A percentile compares a stretch with the other conserved stretches of the same genome.
Evolutionary conservation across 1,140 invertebrate genomes (phyloP).

Genomic region (Drosophila jambulina): DNA sequence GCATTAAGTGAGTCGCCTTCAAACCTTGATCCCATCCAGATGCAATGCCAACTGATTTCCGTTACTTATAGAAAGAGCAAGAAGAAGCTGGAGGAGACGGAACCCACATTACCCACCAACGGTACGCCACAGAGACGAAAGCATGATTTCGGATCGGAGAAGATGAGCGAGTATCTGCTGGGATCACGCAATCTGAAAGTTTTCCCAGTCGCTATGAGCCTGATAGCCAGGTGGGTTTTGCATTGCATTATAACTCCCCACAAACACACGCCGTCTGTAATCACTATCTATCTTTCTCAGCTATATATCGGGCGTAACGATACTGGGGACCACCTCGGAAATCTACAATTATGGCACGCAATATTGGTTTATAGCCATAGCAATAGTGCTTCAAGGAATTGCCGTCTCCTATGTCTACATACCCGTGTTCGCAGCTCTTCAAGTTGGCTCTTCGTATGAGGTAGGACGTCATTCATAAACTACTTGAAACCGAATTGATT

Average conservation of each 20-base stretch:
- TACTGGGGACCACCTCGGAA: conserved; percentile 94
- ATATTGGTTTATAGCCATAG: conserved; percentile 91
- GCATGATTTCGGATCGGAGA: conserved; percentile 82
- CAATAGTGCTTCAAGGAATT: conserved; percentile 88
- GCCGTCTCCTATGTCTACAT: conserved; percentile 91
- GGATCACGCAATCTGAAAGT: conserved; percentile 90
- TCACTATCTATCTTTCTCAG: conserved; percentile 85
- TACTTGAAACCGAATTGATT: conserved; percentile 20
- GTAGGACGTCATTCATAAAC: conserved; percentile 85
- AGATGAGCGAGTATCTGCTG: conserved; percentile 90
- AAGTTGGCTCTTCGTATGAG: conserved; percentile 94
- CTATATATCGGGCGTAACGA: conserved; percentile 95
- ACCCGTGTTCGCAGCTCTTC: conserved; percentile 92
- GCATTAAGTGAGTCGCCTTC: conserved; percentile 67
- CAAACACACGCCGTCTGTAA: conserved; percentile 28
- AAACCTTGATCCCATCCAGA: conserved; percentile 2
- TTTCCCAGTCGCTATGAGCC: conserved; percentile 93
- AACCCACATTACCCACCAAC: conserved; percentile 47
- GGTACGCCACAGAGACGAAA: conserved; percentile 37
- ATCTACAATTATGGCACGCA: conserved; percentile 94
- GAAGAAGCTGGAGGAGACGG: conserved; percentile 48
- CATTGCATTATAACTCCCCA: neutral
- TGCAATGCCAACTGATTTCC: conserved; percentile 12
- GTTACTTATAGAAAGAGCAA: conserved; percentile 57
- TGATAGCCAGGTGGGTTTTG: conserved; percentile 90